These are phyloP conservation scores for Pristionchus fissidentatus DNA, from an alignment of 2,888 invertebrate species.

Conservation along the genomic window DNA sequence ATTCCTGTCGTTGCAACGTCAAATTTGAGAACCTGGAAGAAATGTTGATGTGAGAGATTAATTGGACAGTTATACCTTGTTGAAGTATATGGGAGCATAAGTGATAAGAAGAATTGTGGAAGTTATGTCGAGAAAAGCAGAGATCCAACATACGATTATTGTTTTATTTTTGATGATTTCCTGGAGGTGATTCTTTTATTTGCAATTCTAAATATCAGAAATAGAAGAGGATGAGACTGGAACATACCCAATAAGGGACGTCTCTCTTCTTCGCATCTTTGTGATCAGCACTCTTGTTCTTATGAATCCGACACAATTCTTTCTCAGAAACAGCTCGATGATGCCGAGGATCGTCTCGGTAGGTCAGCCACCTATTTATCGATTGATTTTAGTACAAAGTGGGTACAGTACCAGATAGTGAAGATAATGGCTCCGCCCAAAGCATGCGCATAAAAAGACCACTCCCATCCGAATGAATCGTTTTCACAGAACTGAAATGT, in stretches of 20 bases:
- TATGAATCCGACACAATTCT: conserved; percentile 29
- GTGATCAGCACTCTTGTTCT: conserved; percentile 19
- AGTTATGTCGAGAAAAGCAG: conserved; percentile 46
- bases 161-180: conserved; percentile 34
- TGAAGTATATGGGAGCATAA: conserved; percentile 46
- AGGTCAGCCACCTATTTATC: conserved; percentile 17
- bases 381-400: too few relatives aligned
- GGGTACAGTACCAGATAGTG: conserved; percentile 19
- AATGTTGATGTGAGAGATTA: background rate
- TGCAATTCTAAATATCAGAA: background rate
- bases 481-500: conserved; percentile 37
- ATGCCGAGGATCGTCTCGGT: conserved; percentile 19
- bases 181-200: too few relatives aligned
- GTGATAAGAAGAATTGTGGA: conserved; percentile 37
- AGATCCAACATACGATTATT: conserved; percentile 45
- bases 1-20: conserved; percentile 43
- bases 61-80: conserved; percentile 13
- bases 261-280: conserved; percentile 34
- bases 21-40: conserved; percentile 41
- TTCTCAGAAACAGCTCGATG: conserved; percentile 22
- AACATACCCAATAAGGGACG: conserved; percentile 25
- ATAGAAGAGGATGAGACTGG: background rate
- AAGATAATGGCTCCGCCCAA: background rate
- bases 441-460: conserved; percentile 45
- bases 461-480: conserved; percentile 35